phyloP scores from a whole-genome alignment of 2,797 vertebrate species.

The Pseudochirops corinnae region DNA sequence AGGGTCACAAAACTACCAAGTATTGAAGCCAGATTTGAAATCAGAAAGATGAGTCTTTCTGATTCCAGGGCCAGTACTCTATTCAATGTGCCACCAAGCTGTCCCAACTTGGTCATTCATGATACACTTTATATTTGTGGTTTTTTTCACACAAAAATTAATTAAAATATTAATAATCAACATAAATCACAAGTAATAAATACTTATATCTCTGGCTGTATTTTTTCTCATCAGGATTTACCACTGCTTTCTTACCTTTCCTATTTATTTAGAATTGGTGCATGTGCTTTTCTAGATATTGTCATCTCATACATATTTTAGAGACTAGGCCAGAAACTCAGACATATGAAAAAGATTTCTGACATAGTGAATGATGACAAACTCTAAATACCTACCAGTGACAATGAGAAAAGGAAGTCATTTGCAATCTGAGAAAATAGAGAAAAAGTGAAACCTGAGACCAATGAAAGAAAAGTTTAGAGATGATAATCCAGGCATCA shows the following conservation, averaged over 20 bases:
- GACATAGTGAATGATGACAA: neutral
- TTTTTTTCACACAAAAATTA: neutral
- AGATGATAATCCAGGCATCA: constrained; percentile 80
- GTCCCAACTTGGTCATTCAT: neutral
- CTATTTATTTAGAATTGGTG: constrained; percentile 15
- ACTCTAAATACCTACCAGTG: constrained; percentile 63
- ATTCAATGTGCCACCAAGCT: neutral
- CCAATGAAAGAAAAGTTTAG: constrained; percentile 80
- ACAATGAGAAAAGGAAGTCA: constrained; percentile 65
- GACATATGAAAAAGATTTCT: constrained; percentile 60
- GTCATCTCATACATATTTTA: constrained; percentile 27
- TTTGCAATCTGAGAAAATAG: constrained; percentile 66
- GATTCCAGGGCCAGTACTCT: neutral
- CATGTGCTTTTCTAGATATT: neutral
- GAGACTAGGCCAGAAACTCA: constrained; percentile 45
- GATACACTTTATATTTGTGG: neutral
- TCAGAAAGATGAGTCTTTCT: neutral
- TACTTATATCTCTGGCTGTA: neutral
- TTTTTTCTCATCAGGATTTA: constrained; percentile 9
- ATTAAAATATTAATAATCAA: neutral
- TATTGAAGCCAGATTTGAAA: neutral
- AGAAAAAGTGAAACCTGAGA: constrained; percentile 75
- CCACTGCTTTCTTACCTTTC: neutral
- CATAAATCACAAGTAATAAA: constrained; percentile 2
- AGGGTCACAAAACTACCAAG: neutral